Percentiles rank a stretch among this genome's conserved stretches.
These are phyloP conservation scores for Oppia nitens DNA, from an alignment of 1,140 invertebrate genomes.

Conservation along the genomic window DNA sequence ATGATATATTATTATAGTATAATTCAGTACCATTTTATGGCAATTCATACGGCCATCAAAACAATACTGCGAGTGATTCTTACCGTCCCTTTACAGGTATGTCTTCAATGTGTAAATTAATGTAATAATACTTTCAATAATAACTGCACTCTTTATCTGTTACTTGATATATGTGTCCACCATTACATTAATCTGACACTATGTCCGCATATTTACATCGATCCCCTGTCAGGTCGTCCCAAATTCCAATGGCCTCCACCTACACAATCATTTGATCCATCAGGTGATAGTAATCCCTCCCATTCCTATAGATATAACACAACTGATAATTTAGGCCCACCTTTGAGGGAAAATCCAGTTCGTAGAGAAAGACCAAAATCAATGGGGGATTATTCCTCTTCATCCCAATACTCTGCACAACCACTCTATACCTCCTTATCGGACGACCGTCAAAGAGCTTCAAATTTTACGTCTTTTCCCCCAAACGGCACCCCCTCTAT, in stretches of 20 bases:
- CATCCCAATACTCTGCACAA: background rate
- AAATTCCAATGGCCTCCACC: conserved; percentile 41
- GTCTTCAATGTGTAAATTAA: too few relatives aligned
- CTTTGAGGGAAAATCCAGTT: background rate
- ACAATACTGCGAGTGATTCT: background rate
- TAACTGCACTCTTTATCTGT: too few relatives aligned
- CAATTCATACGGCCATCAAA: background rate
- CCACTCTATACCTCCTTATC: background rate
- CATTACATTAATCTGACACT: too few relatives aligned
- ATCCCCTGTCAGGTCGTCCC: conserved; percentile 17
- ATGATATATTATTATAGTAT: too few relatives aligned
- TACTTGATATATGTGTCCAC: too few relatives aligned
- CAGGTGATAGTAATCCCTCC: background rate
- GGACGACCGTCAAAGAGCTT: background rate
- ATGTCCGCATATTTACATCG: too few relatives aligned
- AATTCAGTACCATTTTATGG: background rate
- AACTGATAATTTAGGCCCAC: background rate
- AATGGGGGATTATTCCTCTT: conserved; percentile 5
- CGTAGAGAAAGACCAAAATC: conserved; percentile 1
- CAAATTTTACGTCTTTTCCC: background rate
- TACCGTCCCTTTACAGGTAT: background rate
- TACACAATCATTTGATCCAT: conserved; percentile 12
- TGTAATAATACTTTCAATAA: background rate
- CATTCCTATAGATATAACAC: background rate
- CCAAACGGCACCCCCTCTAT: conserved; percentile 4